Base-by-base conservation (phyloP, 2,113 vertebrate genomes). In the Sciurus niger region DNA sequence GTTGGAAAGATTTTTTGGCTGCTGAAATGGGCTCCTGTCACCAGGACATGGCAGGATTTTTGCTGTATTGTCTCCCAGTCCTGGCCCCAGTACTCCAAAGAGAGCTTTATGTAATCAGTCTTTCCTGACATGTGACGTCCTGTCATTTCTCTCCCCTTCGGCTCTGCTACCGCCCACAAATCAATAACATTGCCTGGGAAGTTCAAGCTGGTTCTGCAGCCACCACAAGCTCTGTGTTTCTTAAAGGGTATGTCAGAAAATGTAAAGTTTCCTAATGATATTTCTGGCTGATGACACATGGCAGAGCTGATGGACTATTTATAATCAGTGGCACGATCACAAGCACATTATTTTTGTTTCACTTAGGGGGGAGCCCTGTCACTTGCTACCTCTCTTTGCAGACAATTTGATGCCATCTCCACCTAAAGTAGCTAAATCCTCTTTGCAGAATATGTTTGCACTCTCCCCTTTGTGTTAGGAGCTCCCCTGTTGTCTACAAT, bases 1-100 rank as follows among this genome's bases (percentile, higher is more conserved):
- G 98, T 89, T 96, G 94, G 97, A 97, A 98, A 55, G 8, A 93
- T 97, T 97, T 98, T 98, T 97, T 98, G 98, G 98, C 98, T 98
- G 97, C 98, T 96, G 4, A 84, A 98, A 97, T 63, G 87, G 94
- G 97, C 97, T 98, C 89, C 94, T 98, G 97, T 98, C 98, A 97
- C 97, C 96, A 96, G 20, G 10, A 98, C 34, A 37, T 98, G 97
- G 98, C 98, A 98, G 96, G 74, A 96, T 97, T 97, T 96, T 97
- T 76, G 72, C 96, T 97, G 90, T 96, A 98, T 96, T 95, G 97
- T 98, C 94, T 98, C 97, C 95, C 96, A 95, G 95, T 17, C 74
- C 96, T 96, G 43, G 97, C 91, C 95, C 76, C 0, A 1, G 82
- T 96, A 48, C 85, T 85, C 12, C 0, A 76, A 97, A 97, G 94